phyloP scores from a whole-genome alignment of 2,113 vertebrate genomes.

The Hiodon alosoides region DNA sequence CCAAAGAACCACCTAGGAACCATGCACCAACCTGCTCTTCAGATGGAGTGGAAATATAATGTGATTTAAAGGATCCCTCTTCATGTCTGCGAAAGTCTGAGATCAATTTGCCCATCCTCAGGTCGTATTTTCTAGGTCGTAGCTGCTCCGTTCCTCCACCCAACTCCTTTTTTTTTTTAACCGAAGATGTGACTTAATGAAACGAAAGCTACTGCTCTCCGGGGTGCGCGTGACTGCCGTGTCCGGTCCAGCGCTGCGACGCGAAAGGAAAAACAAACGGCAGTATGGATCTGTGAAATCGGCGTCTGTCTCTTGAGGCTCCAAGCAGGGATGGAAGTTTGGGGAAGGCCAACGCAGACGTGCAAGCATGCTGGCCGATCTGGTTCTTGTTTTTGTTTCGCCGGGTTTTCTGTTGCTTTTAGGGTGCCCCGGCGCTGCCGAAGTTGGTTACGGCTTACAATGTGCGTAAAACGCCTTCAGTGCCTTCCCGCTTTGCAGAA shows the following conservation, averaged over 20 bases:
- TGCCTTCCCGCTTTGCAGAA: background rate
- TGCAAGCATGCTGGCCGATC: background rate
- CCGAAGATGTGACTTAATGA: background rate
- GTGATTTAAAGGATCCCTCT: background rate
- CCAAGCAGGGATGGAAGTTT: too few relatives aligned
- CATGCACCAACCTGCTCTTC: background rate
- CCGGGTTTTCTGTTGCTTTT: background rate
- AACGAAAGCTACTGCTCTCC: background rate
- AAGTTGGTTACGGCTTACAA: background rate
- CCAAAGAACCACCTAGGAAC: background rate
- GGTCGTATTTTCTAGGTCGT: background rate
- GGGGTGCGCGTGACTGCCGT: too few relatives aligned
- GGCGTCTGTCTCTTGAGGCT: background rate
- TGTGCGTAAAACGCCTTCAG: background rate
- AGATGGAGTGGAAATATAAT: background rate
- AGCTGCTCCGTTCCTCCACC: background rate
- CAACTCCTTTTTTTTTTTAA: too few relatives aligned
- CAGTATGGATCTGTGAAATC: background rate
- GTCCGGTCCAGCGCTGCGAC: too few relatives aligned
- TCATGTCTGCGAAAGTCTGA: conserved; percentile 2
- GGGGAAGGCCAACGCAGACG: too few relatives aligned
- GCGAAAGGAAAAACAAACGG: background rate
- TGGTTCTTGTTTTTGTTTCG: background rate
- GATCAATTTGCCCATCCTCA: conserved; percentile 7
- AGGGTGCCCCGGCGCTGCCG: background rate